Evolutionary conservation across 2,888 invertebrate genomes (phyloP), one percentile per base, ranked within the genome.

Genomic region (Heliconius sara): DNA sequence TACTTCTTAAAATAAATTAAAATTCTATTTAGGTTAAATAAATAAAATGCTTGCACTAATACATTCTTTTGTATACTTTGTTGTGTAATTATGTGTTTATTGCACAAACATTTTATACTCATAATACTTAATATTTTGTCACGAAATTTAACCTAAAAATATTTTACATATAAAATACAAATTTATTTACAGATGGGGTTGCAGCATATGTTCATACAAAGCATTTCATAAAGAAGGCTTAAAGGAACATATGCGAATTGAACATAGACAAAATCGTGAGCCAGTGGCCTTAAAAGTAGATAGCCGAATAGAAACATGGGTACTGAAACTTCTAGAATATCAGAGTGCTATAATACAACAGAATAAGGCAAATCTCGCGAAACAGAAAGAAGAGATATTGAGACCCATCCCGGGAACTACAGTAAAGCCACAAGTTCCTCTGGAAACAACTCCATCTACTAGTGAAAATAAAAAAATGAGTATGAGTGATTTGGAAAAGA

Each of bases 151-250:
- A 6, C 7, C 5, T 22, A 7, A 57, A 57, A 9, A 57, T 57
- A 57, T 71, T n/a, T 13, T n/a, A 71, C 13, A 43, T 13, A 25
- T 72, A 27, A 13, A 19, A 30, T n/a, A 70, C 16, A n/a, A 43
- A 9, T 9, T 68, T n/a, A 25, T 86, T 90, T 86, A 52, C 87
- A 97, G 97, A 84, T 97, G 95, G 95, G 92, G 94, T 27, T 97
- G 97, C 85, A 93, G 91, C 27, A 87, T 93, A 3, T 97, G 97
- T 85, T 91, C 95, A 0, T 96, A 96, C 85, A 95, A 95, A 82
- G 95, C 96, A 1, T 96, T 96, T 83, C 96, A 96, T 84, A 95
- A 93, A 81, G 91, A 89, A 3, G 93, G 95, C 0, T 90, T 97
- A 30, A 88, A 91, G 39, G 95, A 95, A 3, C 97, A 97, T 85